Conservation (phyloP, 1,140 invertebrate species). For the Drosophila ercepeae region DNA sequence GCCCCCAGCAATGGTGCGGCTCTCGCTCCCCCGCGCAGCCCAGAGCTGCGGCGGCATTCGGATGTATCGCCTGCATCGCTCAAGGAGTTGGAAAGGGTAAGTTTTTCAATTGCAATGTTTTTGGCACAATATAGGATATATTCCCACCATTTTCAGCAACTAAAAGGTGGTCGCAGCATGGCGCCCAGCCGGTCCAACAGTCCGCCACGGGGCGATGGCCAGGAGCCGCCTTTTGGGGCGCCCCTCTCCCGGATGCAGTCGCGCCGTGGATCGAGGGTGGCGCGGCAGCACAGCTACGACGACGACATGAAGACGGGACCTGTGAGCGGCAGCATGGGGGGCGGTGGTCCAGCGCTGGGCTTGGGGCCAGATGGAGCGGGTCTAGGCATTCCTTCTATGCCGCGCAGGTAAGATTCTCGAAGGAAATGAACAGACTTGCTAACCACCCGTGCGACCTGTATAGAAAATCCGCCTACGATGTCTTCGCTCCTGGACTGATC, state of each 20-base stretch:
- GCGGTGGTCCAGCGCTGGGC: slow-evolving; percentile 84
- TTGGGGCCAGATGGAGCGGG: slow-evolving; percentile 84
- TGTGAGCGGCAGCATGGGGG: slow-evolving; percentile 84
- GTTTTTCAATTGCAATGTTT: slow-evolving; percentile 24
- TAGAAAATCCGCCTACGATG: slow-evolving; percentile 91
- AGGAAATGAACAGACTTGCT: too few relatives aligned
- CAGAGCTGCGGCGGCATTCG: slow-evolving; percentile 91
- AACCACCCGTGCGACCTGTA: neutral
- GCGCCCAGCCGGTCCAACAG: slow-evolving; percentile 84
- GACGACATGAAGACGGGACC: slow-evolving; percentile 87
- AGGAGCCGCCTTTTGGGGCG: slow-evolving; percentile 72
- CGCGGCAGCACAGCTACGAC: slow-evolving; percentile 91
- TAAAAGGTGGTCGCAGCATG: slow-evolving; percentile 84
- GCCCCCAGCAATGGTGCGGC: slow-evolving; percentile 84
- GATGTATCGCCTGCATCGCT: slow-evolving; percentile 93
- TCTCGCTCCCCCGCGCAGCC: slow-evolving; percentile 90
- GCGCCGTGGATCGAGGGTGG: slow-evolving; percentile 87
- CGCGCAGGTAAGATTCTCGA: slow-evolving; percentile 85
- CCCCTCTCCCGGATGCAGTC: slow-evolving; percentile 83
- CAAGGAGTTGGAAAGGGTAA: slow-evolving; percentile 93
- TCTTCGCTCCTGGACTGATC: slow-evolving; percentile 85
- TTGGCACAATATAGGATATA: too few relatives aligned
- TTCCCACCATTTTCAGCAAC: slow-evolving; percentile 44
- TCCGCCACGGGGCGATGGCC: slow-evolving; percentile 81
- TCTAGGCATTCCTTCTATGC: slow-evolving; percentile 88